Conservation (phyloP, 2,113 vertebrate species). For the Turdus rufiventris region DNA sequence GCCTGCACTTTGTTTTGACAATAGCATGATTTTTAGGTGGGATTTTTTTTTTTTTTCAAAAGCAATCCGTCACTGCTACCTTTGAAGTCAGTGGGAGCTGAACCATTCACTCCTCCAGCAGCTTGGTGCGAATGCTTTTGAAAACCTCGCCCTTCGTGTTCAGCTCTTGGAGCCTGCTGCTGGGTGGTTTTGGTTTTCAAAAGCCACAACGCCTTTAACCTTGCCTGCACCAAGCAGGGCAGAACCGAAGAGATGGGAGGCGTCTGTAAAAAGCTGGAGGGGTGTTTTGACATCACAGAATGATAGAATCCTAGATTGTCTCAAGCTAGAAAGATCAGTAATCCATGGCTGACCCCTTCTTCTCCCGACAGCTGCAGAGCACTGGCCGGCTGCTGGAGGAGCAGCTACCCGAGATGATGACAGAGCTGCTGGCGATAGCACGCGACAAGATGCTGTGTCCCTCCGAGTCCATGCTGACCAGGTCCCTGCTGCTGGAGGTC, state of each 20-base stretch:
- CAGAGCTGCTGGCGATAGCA: conserved; percentile 85
- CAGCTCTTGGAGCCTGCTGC: not conserved
- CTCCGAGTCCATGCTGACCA: conserved; percentile 89
- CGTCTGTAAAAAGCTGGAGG: rapidly evolving
- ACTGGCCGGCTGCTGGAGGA: conserved; percentile 92
- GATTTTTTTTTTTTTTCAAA: not conserved
- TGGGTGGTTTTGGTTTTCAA: not conserved
- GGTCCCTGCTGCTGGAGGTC: conserved; percentile 97
- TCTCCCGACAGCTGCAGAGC: conserved; percentile 86
- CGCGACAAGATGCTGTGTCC: conserved; percentile 98
- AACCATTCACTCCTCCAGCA: not conserved
- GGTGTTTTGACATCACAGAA: not conserved
- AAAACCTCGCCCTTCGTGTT: not conserved
- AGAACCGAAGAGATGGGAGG: not conserved
- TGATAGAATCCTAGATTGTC: not conserved
- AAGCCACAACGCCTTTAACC: not conserved
- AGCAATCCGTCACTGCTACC: not conserved
- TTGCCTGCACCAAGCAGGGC: not conserved
- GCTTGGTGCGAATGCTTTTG: not conserved
- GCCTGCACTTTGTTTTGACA: conserved; percentile 51
- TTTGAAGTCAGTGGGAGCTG: conserved; percentile 48
- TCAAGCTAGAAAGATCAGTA: not conserved
- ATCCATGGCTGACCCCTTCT: not conserved
- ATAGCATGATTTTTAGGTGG: conserved; percentile 13
- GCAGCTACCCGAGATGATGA: conserved; percentile 98